Percentiles rank a stretch among this genome's conserved stretches.
Conservation (phyloP, 2,888 invertebrate species). For the Steinernema scapterisci region DNA sequence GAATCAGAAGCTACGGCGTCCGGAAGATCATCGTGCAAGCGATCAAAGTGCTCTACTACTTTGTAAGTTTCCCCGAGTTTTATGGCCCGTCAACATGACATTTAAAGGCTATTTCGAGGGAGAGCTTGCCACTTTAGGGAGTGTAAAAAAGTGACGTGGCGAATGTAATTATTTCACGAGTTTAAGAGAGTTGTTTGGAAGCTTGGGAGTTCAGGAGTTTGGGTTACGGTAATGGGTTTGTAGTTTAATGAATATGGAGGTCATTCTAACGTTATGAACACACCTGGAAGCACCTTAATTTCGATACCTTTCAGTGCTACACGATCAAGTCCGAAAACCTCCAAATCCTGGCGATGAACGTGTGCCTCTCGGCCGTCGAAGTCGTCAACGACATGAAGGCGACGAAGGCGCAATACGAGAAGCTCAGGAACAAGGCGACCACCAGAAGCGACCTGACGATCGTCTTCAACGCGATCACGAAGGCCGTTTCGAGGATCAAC, state of each 20-base stretch:
- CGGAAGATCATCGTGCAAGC: conserved; percentile 91
- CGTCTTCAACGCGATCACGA: conserved; percentile 44
- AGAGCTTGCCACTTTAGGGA: too few relatives aligned
- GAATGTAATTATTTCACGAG: too few relatives aligned
- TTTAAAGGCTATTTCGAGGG: too few relatives aligned
- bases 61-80: conserved; percentile 68
- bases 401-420: not conserved
- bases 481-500: conserved; percentile 71
- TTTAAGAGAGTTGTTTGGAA: too few relatives aligned
- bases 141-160: too few relatives aligned
- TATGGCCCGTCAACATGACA: not conserved
- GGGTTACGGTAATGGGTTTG: too few relatives aligned
- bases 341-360: conserved; percentile 40
- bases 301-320: conserved; percentile 40
- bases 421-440: not conserved
- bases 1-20: conserved; percentile 85
- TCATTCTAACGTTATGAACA: too few relatives aligned
- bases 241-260: too few relatives aligned
- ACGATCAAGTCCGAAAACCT: conserved; percentile 42
- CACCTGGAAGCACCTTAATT: not conserved
- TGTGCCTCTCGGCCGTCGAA: not conserved
- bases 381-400: conserved; percentile 3
- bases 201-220: too few relatives aligned
- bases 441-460: conserved; percentile 31
- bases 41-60: conserved; percentile 84